Conservation (phyloP, 2,888 invertebrate genomes). For the Cabera pusaria region DNA sequence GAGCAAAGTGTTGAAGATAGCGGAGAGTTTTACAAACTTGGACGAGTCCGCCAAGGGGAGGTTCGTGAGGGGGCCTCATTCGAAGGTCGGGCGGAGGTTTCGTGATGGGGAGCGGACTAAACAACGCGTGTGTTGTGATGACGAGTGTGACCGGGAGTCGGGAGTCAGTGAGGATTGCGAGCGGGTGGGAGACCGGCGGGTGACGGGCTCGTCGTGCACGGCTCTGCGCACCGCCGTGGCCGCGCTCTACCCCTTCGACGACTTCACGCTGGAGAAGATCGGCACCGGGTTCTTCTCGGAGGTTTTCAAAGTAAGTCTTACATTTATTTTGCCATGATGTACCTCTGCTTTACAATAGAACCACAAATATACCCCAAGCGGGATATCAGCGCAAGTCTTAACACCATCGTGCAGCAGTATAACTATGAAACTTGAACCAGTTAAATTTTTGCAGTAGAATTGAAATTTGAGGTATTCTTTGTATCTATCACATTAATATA, state of each 20-base stretch:
- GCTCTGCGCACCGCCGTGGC: constrained; percentile 96
- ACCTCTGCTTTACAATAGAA: too few relatives aligned
- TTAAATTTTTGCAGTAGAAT: too few relatives aligned
- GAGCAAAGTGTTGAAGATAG: constrained; percentile 78
- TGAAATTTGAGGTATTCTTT: too few relatives aligned
- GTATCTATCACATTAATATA: too few relatives aligned
- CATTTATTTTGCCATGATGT: too few relatives aligned
- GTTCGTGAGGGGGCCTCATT: constrained; percentile 73
- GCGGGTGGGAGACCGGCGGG: constrained; percentile 70
- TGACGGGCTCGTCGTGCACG: constrained; percentile 88
- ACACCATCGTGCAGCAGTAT: too few relatives aligned
- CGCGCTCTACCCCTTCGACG: constrained; percentile 95
- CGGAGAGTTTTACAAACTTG: constrained; percentile 80
- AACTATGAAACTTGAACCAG: too few relatives aligned
- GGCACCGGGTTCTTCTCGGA: constrained; percentile 98
- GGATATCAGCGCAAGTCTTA: too few relatives aligned
- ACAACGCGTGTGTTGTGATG: constrained; percentile 75
- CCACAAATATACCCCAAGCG: too few relatives aligned
- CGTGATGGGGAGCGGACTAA: constrained; percentile 67
- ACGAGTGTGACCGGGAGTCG: constrained; percentile 78
- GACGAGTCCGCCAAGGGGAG: constrained; percentile 77
- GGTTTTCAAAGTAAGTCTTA: constrained; percentile 94
- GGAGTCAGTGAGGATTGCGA: constrained; percentile 77
- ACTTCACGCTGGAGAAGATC: constrained; percentile 96
- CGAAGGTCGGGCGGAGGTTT: constrained; percentile 63